Percentiles rank a stretch among this genome's conserved stretches.
Conservation (phyloP, 2,113 vertebrate species). For the Xenopus borealis region DNA sequence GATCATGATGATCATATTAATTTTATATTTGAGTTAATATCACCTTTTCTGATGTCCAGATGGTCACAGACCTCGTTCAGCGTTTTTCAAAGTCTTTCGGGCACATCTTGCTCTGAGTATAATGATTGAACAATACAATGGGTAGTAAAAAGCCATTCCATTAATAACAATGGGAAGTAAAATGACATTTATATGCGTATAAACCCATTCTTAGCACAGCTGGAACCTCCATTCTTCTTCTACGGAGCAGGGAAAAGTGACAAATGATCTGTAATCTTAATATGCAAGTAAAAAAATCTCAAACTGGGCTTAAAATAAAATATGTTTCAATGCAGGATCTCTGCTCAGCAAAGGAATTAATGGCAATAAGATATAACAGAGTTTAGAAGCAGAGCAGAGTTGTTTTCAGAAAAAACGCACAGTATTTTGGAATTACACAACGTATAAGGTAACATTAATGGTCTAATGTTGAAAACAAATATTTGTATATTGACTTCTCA, state of each 20-base stretch:
- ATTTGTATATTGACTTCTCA: too few relatives aligned
- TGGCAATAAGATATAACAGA: conserved; percentile 39
- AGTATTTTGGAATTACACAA: conserved; percentile 13
- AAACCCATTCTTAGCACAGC: conserved; percentile 43
- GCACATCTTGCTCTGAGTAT: conserved; percentile 15
- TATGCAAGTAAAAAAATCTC: conserved; percentile 44
- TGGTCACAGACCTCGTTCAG: background rate
- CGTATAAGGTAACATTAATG: background rate
- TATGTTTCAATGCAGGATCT: conserved; percentile 13
- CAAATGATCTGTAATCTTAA: conserved; percentile 40
- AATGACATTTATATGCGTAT: conserved; percentile 34
- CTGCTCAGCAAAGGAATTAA: conserved; percentile 44
- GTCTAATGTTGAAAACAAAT: background rate
- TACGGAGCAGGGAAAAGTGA: conserved; percentile 30
- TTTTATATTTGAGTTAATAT: too few relatives aligned
- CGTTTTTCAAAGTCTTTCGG: background rate
- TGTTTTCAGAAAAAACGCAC: conserved; percentile 7
- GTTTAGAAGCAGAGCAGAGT: conserved; percentile 22
- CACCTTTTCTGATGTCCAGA: too few relatives aligned
- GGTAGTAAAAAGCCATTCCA: conserved; percentile 28
- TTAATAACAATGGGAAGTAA: conserved; percentile 26
- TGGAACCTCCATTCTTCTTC: conserved; percentile 35
- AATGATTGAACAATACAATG: conserved; percentile 31
- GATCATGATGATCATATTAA: too few relatives aligned
- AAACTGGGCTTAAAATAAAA: conserved; percentile 48